Base-by-base conservation (phyloP, 2,888 invertebrate species). In the Microctonus brassicae region DNA sequence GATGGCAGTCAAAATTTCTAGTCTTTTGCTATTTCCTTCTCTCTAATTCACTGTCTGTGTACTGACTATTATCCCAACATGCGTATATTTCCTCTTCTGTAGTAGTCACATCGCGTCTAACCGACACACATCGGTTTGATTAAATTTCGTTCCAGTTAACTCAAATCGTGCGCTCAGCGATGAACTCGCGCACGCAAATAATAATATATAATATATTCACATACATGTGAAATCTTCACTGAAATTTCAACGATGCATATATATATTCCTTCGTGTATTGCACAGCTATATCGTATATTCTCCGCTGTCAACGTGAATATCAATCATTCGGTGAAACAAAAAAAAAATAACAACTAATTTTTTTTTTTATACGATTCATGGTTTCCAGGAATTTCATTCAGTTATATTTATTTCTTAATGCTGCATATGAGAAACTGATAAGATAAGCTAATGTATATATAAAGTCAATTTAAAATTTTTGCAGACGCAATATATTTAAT, bases 71-170 rank as follows among this genome's bases (percentile, higher is more conserved):
- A 75, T 75, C 70, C 75, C 70, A 42, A 42, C 42, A 72, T 75
- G 76, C 76, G 80, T 79, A 81, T 81, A 82, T 81, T 82, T 82
- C 79, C 80, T 72, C 80, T 77, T 80, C 78, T 79, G 70, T 78
- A 75, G 70, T 78, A 75, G 70, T 74, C 72, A 74, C 77, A 75
- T 78, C 79, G 79, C 76, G 75, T 77, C 76, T 75, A 78, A 79
- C 79, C 77, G 78, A 74, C 76, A 76, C 74, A 76, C 81, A 79
- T 72, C 77, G 75, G 79, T 84, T 83, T 84, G 83, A 84, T 84
- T 84, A 82, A 84, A 84, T 83, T 84, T 76, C 79, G 78, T 77
- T 78, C 77, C 80, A 76, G 78, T 76, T 79, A 79, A 57, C 79
- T 77, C 76, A 79, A 76, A 81, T 79, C 78, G 76, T 77, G 65